Conservation (phyloP, 2,113 vertebrate species). For the Apteryx mantelli region DNA sequence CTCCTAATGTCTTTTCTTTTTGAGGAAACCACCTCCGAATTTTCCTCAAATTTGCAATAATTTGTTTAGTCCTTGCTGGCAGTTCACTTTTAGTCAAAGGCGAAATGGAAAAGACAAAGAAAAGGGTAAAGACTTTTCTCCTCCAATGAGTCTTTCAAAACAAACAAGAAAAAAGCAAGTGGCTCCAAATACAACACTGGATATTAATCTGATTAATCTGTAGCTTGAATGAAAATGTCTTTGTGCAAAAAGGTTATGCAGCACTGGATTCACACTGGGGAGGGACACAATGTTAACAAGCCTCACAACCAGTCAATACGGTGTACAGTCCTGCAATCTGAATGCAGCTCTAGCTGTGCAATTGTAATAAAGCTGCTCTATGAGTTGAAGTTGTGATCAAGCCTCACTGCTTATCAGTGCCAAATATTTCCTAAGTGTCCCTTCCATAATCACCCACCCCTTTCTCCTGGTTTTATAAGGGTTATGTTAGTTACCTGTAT, state of each 20-base stretch:
- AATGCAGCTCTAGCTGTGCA: not conserved
- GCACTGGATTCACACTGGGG: not conserved
- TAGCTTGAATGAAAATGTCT: not conserved
- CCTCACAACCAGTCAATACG: not conserved
- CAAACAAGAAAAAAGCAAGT: not conserved
- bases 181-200: not conserved
- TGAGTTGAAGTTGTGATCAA: not conserved
- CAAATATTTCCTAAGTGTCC: too few species aligned
- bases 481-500: not conserved
- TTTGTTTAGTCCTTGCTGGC: not conserved
- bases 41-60: not conserved
- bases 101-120: not conserved
- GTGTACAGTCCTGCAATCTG: not conserved
- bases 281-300: not conserved
- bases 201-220: not conserved
- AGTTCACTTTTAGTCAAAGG: not conserved
- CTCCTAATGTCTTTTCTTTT: not conserved
- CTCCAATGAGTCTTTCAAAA: not conserved
- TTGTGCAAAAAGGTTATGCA: not conserved
- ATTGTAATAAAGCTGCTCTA: not conserved
- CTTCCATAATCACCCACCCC: too few species aligned
- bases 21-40: not conserved
- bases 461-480: too few species aligned
- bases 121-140: not conserved
- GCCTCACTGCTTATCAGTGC: too few species aligned